Evolutionary conservation across 2,888 invertebrate genomes (phyloP), one percentile per base, ranked within the genome.

Genomic region (Onthophagus sagittarius): DNA sequence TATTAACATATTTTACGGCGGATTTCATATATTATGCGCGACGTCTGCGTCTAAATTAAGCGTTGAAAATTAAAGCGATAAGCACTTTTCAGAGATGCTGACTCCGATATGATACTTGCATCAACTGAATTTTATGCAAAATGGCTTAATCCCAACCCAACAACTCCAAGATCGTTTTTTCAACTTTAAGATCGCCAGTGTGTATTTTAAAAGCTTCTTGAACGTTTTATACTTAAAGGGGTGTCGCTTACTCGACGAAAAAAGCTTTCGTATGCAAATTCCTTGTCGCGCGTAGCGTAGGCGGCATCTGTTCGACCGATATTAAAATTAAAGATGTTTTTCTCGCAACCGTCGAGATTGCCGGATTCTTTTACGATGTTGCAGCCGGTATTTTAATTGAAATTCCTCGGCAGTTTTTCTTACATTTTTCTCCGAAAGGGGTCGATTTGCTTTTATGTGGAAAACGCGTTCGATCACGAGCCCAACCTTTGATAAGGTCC

Each of bases 311-410:
- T 53, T 11, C 9, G 63, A 71, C 63, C 64, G 64, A 64, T 33
- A 63, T 53, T 71, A 65, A 69, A 63, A 15, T 69, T 69, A 39
- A 65, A 74, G 62, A 63, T 70, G 62, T 31, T 15, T 64, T 64
- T 64, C 64, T 15, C 62, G 69, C 53, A 32, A 32, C 23, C 14
- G 6, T 70, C 63, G 63, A 11, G 23, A 15, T 69, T 72, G 33
- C 62, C 39, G 62, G 62, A 14, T 15, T 62, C 65, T 72, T 64
- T 7, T 67, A 23, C 67, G n/a, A 67, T 5, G 71, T 71, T 62
- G 72, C 75, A 75, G 70, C 65, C 72, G 75, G 76, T 71, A 74
- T 74, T 76, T 76, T 76, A 76, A 76, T 76, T 76, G 74, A 76
- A 75, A 74, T 75, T 74, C 73, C 72, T 65, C 23, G 65, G 63